These are phyloP conservation scores for Leptinotarsa texana DNA, from an alignment of 1,140 invertebrate genomes.

Conservation along the genomic window DNA sequence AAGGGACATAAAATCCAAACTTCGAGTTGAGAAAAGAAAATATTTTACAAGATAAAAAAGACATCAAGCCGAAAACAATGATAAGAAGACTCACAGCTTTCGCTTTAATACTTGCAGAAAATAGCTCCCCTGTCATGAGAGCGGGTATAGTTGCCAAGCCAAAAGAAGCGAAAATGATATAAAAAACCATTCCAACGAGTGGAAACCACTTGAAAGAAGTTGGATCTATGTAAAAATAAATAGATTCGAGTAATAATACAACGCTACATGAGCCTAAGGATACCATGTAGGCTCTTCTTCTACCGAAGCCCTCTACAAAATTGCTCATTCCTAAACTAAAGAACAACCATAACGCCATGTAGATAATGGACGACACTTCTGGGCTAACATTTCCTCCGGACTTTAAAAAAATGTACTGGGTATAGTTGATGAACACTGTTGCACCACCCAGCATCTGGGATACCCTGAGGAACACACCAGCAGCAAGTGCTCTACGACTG, in stretches of 20 bases:
- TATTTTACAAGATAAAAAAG: not conserved
- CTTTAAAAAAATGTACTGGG: constrained; percentile 44
- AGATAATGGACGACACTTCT: constrained; percentile 36
- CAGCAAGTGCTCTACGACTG: constrained; percentile 38
- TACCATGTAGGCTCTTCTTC: constrained; percentile 35
- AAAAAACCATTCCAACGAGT: constrained; percentile 42
- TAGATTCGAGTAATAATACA: constrained; percentile 55
- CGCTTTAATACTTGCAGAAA: constrained; percentile 49
- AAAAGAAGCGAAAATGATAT: constrained; percentile 35
- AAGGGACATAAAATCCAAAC: not conserved
- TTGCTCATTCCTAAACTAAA: constrained; percentile 63
- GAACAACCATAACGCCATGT: constrained; percentile 65
- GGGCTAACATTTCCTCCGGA: constrained; percentile 47
- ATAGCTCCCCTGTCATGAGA: constrained; percentile 47
- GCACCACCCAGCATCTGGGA: constrained; percentile 29
- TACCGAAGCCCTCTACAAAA: constrained; percentile 56
- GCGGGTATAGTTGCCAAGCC: constrained; percentile 44
- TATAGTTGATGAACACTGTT: constrained; percentile 33
- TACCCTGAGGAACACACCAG: constrained; percentile 35
- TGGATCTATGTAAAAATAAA: constrained; percentile 51
- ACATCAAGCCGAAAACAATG: not conserved
- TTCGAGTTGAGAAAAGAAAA: not conserved
- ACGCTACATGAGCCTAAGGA: constrained; percentile 34
- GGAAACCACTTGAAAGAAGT: constrained; percentile 43
- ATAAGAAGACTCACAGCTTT: constrained; percentile 36